phyloP scores from a whole-genome alignment of 2,888 invertebrate species.

The Lithosia quadra region DNA sequence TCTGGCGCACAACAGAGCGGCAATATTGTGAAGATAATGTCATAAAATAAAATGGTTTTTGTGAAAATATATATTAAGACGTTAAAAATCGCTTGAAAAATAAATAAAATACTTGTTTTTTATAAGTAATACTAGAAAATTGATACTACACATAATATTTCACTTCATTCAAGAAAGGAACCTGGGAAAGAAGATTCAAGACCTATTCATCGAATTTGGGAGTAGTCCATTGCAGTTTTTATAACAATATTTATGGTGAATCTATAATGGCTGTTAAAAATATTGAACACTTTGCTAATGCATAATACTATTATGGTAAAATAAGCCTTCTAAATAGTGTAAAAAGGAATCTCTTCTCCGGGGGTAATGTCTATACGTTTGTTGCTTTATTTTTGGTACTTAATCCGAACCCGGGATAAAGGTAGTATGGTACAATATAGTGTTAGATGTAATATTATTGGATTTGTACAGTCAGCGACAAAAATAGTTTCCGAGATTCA shows the following conservation, averaged over 20 bases:
- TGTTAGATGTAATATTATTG: not conserved
- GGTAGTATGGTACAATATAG: not conserved
- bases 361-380: not conserved
- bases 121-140: too few relatives aligned
- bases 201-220: too few relatives aligned
- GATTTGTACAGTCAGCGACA: not conserved
- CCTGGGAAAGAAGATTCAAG: too few relatives aligned
- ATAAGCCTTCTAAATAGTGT: not conserved
- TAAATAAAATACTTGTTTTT: too few relatives aligned
- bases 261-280: too few relatives aligned
- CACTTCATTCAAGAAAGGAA: too few relatives aligned
- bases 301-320: too few relatives aligned
- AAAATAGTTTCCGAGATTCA: too few relatives aligned
- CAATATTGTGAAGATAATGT: slow-evolving; percentile 20
- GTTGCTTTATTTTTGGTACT: not conserved
- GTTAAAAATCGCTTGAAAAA: not conserved
- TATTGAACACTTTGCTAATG: too few relatives aligned
- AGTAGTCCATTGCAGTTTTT: not conserved
- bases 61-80: not conserved
- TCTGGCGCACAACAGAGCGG: slow-evolving; percentile 40
- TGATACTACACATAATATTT: too few relatives aligned
- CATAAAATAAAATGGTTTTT: not conserved
- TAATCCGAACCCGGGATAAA: not conserved
- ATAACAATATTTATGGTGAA: not conserved
- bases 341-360: not conserved